Percentiles rank a stretch among this genome's conserved stretches.
Conservation (phyloP, 2,113 vertebrate species). For the Ceuthmochares aereus region DNA sequence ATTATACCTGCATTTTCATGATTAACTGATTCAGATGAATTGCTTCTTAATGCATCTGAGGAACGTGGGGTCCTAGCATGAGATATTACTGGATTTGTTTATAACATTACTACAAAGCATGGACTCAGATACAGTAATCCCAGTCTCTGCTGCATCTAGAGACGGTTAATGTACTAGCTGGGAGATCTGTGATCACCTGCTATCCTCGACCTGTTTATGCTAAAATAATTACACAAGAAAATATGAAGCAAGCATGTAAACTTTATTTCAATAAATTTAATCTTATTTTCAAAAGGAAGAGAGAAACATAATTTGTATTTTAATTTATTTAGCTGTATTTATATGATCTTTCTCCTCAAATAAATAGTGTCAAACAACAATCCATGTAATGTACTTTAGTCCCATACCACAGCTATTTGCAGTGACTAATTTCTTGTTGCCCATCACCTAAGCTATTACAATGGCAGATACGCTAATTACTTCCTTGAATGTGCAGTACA, state of each 20-base stretch:
- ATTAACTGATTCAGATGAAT: background rate
- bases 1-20: background rate
- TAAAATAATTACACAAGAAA: background rate
- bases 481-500: slow-evolving; percentile 62
- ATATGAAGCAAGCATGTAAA: background rate
- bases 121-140: background rate
- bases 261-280: background rate
- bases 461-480: slow-evolving; percentile 63
- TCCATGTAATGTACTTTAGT: background rate
- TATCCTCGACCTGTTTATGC: background rate
- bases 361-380: background rate
- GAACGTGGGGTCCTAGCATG: background rate
- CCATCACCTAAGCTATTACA: slow-evolving; percentile 49
- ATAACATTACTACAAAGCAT: background rate
- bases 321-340: slow-evolving; percentile 51
- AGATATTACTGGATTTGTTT: background rate
- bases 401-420: slow-evolving; percentile 40
- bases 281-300: background rate
- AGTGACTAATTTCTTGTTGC: slow-evolving; percentile 54
- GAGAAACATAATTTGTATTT: background rate
- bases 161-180: background rate
- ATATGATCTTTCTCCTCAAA: background rate
- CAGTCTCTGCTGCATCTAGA: background rate
- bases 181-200: background rate
- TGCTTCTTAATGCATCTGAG: background rate